Percentiles rank a stretch among this genome's conserved stretches.
Conservation (phyloP, 2,888 invertebrate genomes). For the Xylota sylvarum region DNA sequence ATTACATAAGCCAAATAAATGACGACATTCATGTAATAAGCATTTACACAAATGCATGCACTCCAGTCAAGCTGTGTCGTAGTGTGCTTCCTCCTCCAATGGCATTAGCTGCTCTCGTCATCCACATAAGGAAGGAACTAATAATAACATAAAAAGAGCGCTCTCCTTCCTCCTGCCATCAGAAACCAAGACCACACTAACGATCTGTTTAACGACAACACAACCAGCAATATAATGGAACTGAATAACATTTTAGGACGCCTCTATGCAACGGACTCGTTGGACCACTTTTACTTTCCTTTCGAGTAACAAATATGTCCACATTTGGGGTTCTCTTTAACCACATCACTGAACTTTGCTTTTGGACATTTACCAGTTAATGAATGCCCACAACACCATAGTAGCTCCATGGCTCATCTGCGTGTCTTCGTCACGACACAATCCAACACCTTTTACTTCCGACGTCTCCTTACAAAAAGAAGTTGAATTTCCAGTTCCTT, state of each 20-base stretch:
- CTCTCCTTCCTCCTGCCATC: conserved; percentile 12
- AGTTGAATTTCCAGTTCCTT: conserved; percentile 69
- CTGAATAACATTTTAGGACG: conserved; percentile 66
- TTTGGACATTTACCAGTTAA: conserved; percentile 59
- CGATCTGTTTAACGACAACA: no score
- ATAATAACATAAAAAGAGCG: conserved; percentile 41
- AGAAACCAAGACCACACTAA: conserved; percentile 39
- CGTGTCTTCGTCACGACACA: conserved; percentile 37
- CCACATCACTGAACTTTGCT: conserved; percentile 57
- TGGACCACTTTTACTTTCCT: conserved; percentile 74
- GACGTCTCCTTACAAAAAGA: conserved; percentile 41
- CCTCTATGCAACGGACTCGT: conserved; percentile 33
- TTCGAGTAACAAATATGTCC: conserved; percentile 57
- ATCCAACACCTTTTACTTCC: conserved; percentile 73
- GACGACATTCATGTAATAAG: conserved; percentile 44
- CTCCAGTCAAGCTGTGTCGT: conserved; percentile 30
- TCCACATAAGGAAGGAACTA: conserved; percentile 59
- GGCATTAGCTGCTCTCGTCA: conserved; percentile 31
- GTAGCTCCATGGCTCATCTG: conserved; percentile 37
- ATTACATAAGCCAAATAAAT: conserved; percentile 50
- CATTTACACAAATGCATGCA: conserved; percentile 3
- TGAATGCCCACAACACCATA: conserved; percentile 40
- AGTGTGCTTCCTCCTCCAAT: conserved; percentile 19
- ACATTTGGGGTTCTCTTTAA: conserved; percentile 57
- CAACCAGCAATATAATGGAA: no score